Evolutionary conservation across 2,888 invertebrate species (phyloP), one percentile per base, ranked within the genome.

Genomic region (Pachliopta kotzebuea): DNA sequence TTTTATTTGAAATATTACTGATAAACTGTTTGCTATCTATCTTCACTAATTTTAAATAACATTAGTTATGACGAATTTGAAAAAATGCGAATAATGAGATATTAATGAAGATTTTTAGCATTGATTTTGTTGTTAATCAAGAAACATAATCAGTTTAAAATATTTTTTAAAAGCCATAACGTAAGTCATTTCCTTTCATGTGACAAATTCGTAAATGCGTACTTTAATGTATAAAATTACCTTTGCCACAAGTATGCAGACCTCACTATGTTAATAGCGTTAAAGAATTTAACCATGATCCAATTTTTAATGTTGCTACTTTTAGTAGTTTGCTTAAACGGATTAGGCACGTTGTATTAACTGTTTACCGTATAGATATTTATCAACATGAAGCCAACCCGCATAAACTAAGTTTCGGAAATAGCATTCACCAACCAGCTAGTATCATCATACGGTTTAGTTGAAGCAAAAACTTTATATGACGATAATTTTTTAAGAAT

Each of bases 271-370:
- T 61, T 60, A 66, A 54, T 56, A 57, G 57, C 53, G 20, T 17
- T 52, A 53, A 57, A 54, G 60, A 49, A 65, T 61, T 65, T 29
- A 61, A 53, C 65, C 65, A 14, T 65, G 65, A 60, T 61, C 65
- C 53, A 56, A 60, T 60, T 65, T 57, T 57, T 53, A 60, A 65
- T 24, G 26, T 31, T 53, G 53, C 60, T 50, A 45, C 24, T 60
- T 64, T 65, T 65, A 56, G 60, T 23, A 56, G 23, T 56, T 50
- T n/a, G 29, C 60, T 53, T 52, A 60, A 60, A 65, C 31, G 21
- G 20, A 52, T 56, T 61, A 57, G 42, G 31, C 26, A 42, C 17
- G 37, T 60, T 56, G 56, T 31, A 37, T 23, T 60, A 64, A 60
- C 56, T 20, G 23, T 56, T 50, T 21, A 56, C 59, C 50, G 29